phyloP scores from a whole-genome alignment of 2,797 vertebrate species.

The Myotis findleyi region DNA sequence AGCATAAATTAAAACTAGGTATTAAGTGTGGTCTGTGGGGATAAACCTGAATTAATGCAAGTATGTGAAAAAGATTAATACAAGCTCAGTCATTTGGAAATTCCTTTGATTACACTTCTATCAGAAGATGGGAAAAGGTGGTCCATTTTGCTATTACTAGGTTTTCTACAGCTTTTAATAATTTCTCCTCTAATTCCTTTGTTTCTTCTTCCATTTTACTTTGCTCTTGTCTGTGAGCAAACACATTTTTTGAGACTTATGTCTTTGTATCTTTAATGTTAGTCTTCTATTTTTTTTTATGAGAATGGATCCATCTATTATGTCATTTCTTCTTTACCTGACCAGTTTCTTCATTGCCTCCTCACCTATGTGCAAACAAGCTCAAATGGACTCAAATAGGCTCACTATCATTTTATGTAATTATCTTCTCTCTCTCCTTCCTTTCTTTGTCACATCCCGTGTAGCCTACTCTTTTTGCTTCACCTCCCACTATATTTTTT shows the following conservation, averaged over 20 bases:
- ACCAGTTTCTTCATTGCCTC: background rate
- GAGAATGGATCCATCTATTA: background rate
- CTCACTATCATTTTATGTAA: background rate
- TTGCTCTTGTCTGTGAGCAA: slow-evolving; percentile 43
- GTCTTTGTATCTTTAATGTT: slow-evolving; percentile 1
- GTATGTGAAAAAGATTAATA: slow-evolving; percentile 37
- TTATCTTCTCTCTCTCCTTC: background rate
- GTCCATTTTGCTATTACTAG: background rate
- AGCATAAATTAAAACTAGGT: slow-evolving; percentile 60
- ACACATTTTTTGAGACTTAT: background rate
- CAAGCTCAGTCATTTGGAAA: slow-evolving; percentile 59
- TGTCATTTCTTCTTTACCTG: background rate
- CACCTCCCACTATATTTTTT: background rate
- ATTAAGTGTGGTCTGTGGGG: slow-evolving; percentile 31
- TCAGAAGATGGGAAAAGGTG: background rate
- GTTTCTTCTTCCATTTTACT: slow-evolving; percentile 16
- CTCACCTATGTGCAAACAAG: background rate
- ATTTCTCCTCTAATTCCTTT: background rate
- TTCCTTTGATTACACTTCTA: slow-evolving; percentile 23
- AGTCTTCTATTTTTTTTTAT: background rate
- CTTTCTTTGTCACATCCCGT: background rate
- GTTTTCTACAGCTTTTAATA: slow-evolving; percentile 53
- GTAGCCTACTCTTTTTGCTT: background rate
- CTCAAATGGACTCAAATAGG: background rate
- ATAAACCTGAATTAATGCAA: slow-evolving; percentile 59